Base-by-base conservation (phyloP, 2,797 vertebrate genomes). In the Phaenicophaeus curvirostris region DNA sequence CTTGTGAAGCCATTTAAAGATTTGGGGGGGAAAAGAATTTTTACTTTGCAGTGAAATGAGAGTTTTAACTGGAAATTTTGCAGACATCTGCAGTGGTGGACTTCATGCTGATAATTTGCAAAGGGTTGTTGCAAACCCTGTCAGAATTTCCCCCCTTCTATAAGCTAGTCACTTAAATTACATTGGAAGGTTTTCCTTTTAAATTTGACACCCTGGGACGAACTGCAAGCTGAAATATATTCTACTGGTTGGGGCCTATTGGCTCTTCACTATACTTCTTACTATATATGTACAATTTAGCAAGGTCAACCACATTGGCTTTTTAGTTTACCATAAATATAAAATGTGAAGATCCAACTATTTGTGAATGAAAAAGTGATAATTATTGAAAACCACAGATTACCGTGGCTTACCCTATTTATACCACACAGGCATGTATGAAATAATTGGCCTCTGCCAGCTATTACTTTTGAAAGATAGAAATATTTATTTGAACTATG, bases 301-400 rank as follows among this genome's bases (percentile, higher is more conserved):
- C 79, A 95, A 94, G 87, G 89, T 91, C 95, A 95, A 87, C 91
- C 93, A 94, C 89, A 76, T 46, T 5, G 0, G 54, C 65, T 87
- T 79, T 94, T 84, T 95, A 95, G 55, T 87, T 90, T 82, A 88
- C 96, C 96, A 95, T 91, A 96, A 97, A 95, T 92, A 97, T 89
- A 83, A 94, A 97, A 95, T 78, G 77, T 50, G 84, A 95, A 84
- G 85, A 96, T 87, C 79, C 75, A 81, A 87, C 87, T 94, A 95
- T 97, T 95, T 94, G 91, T 95, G 85, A 98, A 96, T 97, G 87
- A 96, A 97, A 92, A 89, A 78, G 78, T 84, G 83, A 89, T 90
- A 95, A 96, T 97, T 96, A 94, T 75, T 85, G 68, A 82, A 91
- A 95, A 77, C 93, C 87, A 96, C 71, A 76, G 83, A 66, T 53